phyloP scores from a whole-genome alignment of 2,113 vertebrate species.

The Gymnocephalus cernua region DNA sequence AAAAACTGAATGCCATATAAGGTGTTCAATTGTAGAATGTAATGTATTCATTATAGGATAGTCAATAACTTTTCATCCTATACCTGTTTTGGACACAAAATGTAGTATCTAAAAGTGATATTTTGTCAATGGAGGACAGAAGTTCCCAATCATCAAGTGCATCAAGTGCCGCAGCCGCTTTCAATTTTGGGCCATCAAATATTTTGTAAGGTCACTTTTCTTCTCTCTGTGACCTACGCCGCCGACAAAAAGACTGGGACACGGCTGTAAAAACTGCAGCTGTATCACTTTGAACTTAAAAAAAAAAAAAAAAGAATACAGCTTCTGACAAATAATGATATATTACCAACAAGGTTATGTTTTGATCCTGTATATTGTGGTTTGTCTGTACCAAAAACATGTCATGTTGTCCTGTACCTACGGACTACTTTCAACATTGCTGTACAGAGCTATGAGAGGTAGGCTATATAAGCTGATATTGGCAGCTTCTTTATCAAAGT shows the following conservation, averaged over 20 bases:
- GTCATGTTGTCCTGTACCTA: not conserved
- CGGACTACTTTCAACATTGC: too few relatives aligned
- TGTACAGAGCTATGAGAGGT: not conserved
- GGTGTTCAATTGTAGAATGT: not conserved
- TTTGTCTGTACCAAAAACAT: not conserved
- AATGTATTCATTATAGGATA: not conserved
- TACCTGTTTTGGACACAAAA: not conserved
- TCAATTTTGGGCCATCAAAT: slow-evolving; percentile 36
- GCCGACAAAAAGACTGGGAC: slow-evolving; percentile 4
- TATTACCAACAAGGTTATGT: not conserved
- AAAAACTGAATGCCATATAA: not conserved
- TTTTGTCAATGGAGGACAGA: slow-evolving; percentile 18
- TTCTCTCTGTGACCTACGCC: slow-evolving; percentile 20
- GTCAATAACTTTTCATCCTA: not conserved
- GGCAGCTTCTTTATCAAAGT: not conserved
- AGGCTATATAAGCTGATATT: not conserved
- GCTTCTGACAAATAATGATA: not conserved
- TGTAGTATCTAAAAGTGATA: not conserved
- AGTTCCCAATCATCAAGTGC: not conserved
- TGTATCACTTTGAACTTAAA: too few relatives aligned
- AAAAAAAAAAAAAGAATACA: not conserved
- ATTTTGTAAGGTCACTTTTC: slow-evolving; percentile 6
- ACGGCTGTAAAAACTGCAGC: slow-evolving; percentile 16
- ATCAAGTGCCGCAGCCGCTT: slow-evolving; percentile 29
- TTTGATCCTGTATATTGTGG: not conserved